Conservation (phyloP, 2,888 invertebrate species). For the Lasioglossum oenotherae region DNA sequence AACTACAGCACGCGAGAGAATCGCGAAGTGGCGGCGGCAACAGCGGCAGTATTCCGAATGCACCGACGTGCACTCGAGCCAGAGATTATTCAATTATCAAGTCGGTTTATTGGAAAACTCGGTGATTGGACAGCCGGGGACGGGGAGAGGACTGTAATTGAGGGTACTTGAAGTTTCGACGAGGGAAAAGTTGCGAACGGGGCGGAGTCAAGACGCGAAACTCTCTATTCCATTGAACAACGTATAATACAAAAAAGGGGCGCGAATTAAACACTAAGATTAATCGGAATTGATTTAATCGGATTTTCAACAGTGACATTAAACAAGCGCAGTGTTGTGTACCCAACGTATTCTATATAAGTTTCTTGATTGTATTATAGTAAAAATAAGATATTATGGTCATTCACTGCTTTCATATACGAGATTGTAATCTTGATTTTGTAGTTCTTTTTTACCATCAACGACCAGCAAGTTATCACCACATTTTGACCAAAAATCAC, state of each 20-base stretch:
- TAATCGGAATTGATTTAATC: background rate
- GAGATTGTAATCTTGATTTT: too few species aligned
- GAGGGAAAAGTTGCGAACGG: background rate
- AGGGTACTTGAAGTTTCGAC: slow-evolving; percentile 1
- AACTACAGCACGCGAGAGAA: background rate
- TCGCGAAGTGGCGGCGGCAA: background rate
- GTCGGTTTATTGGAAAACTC: slow-evolving; percentile 19
- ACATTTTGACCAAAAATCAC: too few species aligned
- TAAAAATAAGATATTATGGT: too few species aligned
- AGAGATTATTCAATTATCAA: slow-evolving; percentile 14
- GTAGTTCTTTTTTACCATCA: too few species aligned
- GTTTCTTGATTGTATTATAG: too few species aligned
- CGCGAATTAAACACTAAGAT: background rate
- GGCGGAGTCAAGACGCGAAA: background rate
- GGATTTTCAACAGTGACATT: too few species aligned
- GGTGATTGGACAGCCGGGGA: background rate
- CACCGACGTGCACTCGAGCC: background rate
- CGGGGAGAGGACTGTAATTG: background rate
- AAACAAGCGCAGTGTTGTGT: too few species aligned
- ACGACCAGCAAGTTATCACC: too few species aligned
- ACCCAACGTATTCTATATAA: too few species aligned
- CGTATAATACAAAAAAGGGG: background rate
- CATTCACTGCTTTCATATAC: too few species aligned
- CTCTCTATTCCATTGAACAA: background rate
- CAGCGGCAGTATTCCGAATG: background rate